A percentile compares a stretch with the other conserved stretches of the same genome.
Conservation (phyloP, 2,888 invertebrate species). For the Lycaena phlaeas region DNA sequence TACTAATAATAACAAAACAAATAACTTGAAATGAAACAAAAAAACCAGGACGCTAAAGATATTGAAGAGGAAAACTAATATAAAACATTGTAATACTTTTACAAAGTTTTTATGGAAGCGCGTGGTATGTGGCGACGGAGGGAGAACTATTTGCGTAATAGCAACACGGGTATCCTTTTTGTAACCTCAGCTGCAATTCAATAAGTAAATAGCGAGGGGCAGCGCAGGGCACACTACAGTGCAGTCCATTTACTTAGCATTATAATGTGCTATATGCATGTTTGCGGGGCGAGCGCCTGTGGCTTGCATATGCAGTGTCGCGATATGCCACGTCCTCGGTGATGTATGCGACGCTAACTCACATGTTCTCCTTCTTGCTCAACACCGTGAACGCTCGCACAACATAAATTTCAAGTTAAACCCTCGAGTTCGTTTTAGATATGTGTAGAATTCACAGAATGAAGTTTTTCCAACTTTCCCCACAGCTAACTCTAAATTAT, state of each 20-base stretch:
- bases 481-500: conserved; percentile 53
- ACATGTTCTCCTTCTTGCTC: conserved; percentile 52
- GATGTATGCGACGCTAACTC: conserved; percentile 56
- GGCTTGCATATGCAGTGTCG: conserved; percentile 45
- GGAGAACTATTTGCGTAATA: conserved; percentile 5
- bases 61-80: conserved; percentile 1
- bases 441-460: conserved; percentile 50
- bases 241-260: conserved; percentile 21
- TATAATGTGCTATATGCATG: conserved; percentile 20
- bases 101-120: conserved; percentile 2
- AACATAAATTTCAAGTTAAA: conserved; percentile 61
- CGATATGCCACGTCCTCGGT: conserved; percentile 55
- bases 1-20: no score
- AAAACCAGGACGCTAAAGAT: no score
- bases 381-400: conserved; percentile 47
- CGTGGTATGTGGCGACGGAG: background rate
- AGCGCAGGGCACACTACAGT: conserved; percentile 6
- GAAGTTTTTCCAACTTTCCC: conserved; percentile 53
- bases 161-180: conserved; percentile 11
- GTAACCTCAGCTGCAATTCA: conserved; percentile 16
- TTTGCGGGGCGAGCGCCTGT: conserved; percentile 23
- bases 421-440: conserved; percentile 50
- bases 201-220: conserved; percentile 16
- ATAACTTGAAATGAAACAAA: no score
- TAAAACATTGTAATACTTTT: background rate